phyloP scores from a whole-genome alignment of 2,888 invertebrate genomes.

The Gymnocheta viridis region DNA sequence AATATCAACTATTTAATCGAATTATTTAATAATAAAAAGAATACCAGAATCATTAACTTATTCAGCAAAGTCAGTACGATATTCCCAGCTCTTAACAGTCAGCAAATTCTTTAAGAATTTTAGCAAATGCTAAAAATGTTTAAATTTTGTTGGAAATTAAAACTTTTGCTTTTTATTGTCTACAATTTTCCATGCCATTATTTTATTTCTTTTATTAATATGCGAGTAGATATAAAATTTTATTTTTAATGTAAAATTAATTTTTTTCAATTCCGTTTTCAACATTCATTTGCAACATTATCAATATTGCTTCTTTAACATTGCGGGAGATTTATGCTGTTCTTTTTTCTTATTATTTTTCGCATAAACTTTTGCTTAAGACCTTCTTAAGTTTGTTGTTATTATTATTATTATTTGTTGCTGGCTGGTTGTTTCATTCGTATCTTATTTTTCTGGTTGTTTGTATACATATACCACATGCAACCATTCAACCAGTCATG shows the following conservation, averaged over 20 bases:
- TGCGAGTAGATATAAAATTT: neutral
- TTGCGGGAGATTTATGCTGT: slow-evolving; percentile 75
- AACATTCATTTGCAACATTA: slow-evolving; percentile 67
- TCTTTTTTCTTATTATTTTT: slow-evolving; percentile 51
- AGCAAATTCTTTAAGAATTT: neutral
- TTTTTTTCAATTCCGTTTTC: slow-evolving; percentile 22
- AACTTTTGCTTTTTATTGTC: slow-evolving; percentile 19
- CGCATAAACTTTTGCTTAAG: slow-evolving; percentile 48
- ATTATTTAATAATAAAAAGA: too few species aligned
- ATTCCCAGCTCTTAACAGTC: too few species aligned
- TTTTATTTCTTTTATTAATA: neutral
- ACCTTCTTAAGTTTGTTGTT: slow-evolving; percentile 49
- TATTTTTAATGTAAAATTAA: neutral
- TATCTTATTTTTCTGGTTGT: slow-evolving; percentile 59
- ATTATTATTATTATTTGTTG: slow-evolving; percentile 2
- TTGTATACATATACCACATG: slow-evolving; percentile 57
- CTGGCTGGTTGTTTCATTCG: slow-evolving; percentile 46
- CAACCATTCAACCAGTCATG: slow-evolving; percentile 77
- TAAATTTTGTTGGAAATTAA: neutral
- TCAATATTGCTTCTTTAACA: slow-evolving; percentile 73
- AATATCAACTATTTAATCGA: too few species aligned
- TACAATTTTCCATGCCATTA: neutral
- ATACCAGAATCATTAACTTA: too few species aligned
- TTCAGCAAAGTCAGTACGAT: too few species aligned
- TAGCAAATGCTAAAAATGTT: neutral